Percentiles rank a stretch among this genome's conserved stretches.
Evolutionary conservation across 1,140 invertebrate genomes (phyloP).

Genomic region (Acromyrmex charruanus): DNA sequence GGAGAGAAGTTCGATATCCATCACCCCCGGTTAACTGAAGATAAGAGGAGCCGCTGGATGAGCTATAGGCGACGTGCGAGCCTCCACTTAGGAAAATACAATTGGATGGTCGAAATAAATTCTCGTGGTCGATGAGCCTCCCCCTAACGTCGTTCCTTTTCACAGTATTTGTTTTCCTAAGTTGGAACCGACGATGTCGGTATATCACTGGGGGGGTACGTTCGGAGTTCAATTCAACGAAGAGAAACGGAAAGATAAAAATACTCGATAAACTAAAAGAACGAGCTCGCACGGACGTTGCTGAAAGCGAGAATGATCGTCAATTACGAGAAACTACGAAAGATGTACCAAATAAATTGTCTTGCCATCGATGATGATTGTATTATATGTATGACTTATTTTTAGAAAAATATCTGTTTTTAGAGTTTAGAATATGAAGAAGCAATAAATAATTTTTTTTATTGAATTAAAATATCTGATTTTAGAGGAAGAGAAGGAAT

Average conservation of each 20-base stretch:
- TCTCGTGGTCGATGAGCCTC: constrained; percentile 53
- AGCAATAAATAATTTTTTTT: background rate
- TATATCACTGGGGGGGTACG: constrained; percentile 66
- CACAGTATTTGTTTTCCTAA: constrained; percentile 66
- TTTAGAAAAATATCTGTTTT: background rate
- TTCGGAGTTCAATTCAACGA: constrained; percentile 46
- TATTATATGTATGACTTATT: background rate
- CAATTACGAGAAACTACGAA: constrained; percentile 37
- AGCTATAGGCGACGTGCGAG: constrained; percentile 78
- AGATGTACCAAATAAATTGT: constrained; percentile 24
- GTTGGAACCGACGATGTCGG: constrained; percentile 67
- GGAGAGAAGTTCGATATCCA: constrained; percentile 79
- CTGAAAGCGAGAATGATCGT: constrained; percentile 37
- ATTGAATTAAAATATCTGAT: background rate
- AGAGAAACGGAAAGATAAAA: constrained; percentile 53
- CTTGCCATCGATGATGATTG: constrained; percentile 2
- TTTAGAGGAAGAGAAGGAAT: too few species aligned
- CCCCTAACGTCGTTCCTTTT: constrained; percentile 9
- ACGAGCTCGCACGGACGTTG: constrained; percentile 25
- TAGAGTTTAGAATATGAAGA: background rate
- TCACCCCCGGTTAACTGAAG: constrained; percentile 80
- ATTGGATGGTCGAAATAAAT: constrained; percentile 81
- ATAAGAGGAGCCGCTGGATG: constrained; percentile 80
- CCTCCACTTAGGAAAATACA: constrained; percentile 82
- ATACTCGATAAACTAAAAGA: constrained; percentile 61